Base-by-base conservation (phyloP, 2,888 invertebrate genomes). In the Tinea trinotella region DNA sequence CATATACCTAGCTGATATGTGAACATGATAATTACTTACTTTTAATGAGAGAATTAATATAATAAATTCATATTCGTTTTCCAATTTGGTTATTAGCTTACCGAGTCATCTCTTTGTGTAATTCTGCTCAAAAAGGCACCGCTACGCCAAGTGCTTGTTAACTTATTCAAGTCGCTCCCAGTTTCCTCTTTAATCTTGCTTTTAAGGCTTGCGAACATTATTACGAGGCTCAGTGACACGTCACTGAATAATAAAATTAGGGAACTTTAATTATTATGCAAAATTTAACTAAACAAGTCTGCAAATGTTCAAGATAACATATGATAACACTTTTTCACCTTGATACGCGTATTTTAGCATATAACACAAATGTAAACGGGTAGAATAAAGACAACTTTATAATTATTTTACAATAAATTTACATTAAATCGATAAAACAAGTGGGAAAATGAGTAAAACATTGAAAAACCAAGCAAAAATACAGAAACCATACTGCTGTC, bases 101-200 rank as follows among this genome's bases (percentile, higher is more conserved):
- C 85, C 34, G 82, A 78, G 60, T 84, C 84, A 71, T 85, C 85
- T 72, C 71, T 86, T 64, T 68, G 83, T 61, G 77, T 79, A 70
- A 81, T 88, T 82, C 69, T 82, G 65, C 69, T 88, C 66, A 71
- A 76, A 74, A 71, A 89, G 6, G 83, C 80, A 56, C 87, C 87
- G 61, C 66, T 84, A 24, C 85, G 74, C 85, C 85, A 85, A 62
- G 74, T 84, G 61, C 74, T 85, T 0, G 85, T 84, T 58, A 85
- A 59, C 66, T 77, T 85, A 61, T 89, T 87, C 49, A 94, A 87
- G 74, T 95, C 94, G 71, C 90, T 93, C 52, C 95, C 95, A 59
- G 94, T 94, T 86, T 95, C 95, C 74, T 95, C 94, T 64, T 93
- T 92, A 64, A 95, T 95, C 87, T 95, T 95, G 78, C 94, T 95